These are phyloP conservation scores for Malthinus seriepunctatus DNA, from an alignment of 2,888 invertebrate species.

Conservation along the genomic window DNA sequence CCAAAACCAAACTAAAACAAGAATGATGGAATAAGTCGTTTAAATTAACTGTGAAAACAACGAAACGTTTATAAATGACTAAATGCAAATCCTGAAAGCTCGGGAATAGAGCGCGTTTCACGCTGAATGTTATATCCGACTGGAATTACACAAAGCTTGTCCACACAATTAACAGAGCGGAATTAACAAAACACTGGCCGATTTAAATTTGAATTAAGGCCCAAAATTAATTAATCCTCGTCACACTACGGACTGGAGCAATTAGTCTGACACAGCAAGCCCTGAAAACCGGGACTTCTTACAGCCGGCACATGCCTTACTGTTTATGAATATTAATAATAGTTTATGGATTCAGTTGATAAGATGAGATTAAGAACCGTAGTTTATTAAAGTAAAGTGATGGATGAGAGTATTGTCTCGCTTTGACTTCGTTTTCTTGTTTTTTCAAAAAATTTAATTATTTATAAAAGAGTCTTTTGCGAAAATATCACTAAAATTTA, in stretches of 20 bases:
- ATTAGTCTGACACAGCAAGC: slow-evolving; percentile 51
- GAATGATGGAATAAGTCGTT: slow-evolving; percentile 17
- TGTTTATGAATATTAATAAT: slow-evolving; percentile 53
- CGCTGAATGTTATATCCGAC: slow-evolving; percentile 37
- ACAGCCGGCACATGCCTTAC: slow-evolving; percentile 43
- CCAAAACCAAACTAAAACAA: slow-evolving; percentile 14
- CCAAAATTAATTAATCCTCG: slow-evolving; percentile 56
- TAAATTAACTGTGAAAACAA: slow-evolving; percentile 33
- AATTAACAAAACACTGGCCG: slow-evolving; percentile 55
- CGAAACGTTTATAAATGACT: slow-evolving; percentile 41
- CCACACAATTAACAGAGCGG: slow-evolving; percentile 54
- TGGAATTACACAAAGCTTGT: slow-evolving; percentile 47
- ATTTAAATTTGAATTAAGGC: slow-evolving; percentile 56
- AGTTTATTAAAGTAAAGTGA: slow-evolving; percentile 31
- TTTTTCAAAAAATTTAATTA: no score
- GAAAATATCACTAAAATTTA: no score
- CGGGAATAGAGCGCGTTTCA: slow-evolving; percentile 17
- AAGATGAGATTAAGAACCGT: slow-evolving; percentile 32
- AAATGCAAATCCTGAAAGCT: slow-evolving; percentile 40
- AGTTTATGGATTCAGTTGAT: slow-evolving; percentile 32
- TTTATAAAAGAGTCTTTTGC: no score
- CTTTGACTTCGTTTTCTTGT: no score
- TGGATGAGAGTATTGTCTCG: slow-evolving; percentile 29
- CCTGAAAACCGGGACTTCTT: slow-evolving; percentile 34
- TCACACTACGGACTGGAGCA: slow-evolving; percentile 54